These are phyloP conservation scores for Catharus minimus DNA, from an alignment of 2,113 vertebrate species.

Conservation along the genomic window DNA sequence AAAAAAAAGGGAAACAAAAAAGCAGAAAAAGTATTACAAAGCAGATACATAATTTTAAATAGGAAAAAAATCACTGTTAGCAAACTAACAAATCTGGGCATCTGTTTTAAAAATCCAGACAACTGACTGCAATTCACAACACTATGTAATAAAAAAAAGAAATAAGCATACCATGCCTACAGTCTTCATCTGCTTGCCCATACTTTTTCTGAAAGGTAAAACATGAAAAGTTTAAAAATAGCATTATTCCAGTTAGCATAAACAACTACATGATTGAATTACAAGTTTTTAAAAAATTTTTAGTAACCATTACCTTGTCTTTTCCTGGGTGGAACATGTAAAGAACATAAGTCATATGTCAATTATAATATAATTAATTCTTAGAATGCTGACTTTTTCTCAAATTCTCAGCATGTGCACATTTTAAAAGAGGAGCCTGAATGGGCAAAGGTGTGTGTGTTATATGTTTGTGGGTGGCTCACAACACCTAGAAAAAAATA, in stretches of 20 bases:
- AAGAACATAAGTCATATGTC: not conserved
- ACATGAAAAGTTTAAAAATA: conserved; percentile 58
- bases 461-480: not conserved
- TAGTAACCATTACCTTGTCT: not conserved
- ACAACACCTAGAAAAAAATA: not conserved
- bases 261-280: conserved; percentile 33
- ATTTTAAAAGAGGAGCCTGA: not conserved
- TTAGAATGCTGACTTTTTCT: not conserved
- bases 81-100: conserved; percentile 16
- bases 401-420: not conserved
- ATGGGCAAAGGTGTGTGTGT: not conserved
- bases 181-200: conserved; percentile 98
- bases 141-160: conserved; percentile 47
- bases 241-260: conserved; percentile 44
- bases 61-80: not conserved
- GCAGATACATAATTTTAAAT: not conserved
- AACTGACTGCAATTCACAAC: conserved; percentile 33
- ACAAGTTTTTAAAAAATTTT: not conserved
- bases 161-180: conserved; percentile 91
- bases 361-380: not conserved
- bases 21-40: not conserved
- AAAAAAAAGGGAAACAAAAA: not conserved
- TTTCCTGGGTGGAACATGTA: not conserved
- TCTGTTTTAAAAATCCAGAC: conserved; percentile 18
- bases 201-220: conserved; percentile 93